Evolutionary conservation across 1,140 invertebrate species (phyloP).

Genomic region (Drosophila obscura): DNA sequence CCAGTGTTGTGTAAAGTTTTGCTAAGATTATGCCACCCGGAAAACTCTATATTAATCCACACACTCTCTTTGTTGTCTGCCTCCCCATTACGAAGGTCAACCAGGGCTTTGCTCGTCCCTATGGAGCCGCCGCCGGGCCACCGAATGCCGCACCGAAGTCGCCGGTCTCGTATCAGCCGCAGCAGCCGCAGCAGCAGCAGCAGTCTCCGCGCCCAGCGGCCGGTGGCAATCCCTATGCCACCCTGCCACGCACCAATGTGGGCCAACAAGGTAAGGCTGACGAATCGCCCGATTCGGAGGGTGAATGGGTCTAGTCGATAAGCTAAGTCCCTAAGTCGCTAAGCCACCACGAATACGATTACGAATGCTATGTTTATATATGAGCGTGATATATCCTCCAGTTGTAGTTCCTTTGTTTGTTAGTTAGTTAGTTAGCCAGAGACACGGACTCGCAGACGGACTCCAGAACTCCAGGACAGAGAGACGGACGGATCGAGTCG

Average conservation of each 20-base stretch:
- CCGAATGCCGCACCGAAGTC: constrained; percentile 66
- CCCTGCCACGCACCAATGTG: constrained; percentile 76
- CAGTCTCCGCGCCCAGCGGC: constrained; percentile 64
- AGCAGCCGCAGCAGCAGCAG: constrained; percentile 64
- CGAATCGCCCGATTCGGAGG: constrained; percentile 64
- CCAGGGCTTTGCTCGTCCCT: constrained; percentile 79
- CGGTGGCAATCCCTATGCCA: constrained; percentile 73
- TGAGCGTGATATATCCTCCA: constrained; percentile 18
- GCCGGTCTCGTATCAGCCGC: constrained; percentile 65
- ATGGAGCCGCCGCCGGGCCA: constrained; percentile 52
- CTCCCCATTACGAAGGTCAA: constrained; percentile 57
- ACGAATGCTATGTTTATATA: constrained; percentile 8
- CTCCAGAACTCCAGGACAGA: constrained; percentile 1
- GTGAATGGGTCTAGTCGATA: constrained; percentile 74
- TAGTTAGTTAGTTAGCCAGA: constrained; percentile 25
- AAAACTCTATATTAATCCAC: neutral
- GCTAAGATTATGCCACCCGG: constrained; percentile 9
- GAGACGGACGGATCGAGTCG: neutral
- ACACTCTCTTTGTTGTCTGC: neutral
- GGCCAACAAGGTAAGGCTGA: constrained; percentile 83
- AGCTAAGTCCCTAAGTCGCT: neutral
- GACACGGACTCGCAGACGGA: neutral
- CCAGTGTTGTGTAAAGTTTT: constrained; percentile 34
- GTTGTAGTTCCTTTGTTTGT: constrained; percentile 37
- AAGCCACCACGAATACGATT: constrained; percentile 36